A percentile compares a stretch with the other conserved stretches of the same genome.
Evolutionary conservation across 1,140 invertebrate species (phyloP).

Genomic region (Hermetia illucens): DNA sequence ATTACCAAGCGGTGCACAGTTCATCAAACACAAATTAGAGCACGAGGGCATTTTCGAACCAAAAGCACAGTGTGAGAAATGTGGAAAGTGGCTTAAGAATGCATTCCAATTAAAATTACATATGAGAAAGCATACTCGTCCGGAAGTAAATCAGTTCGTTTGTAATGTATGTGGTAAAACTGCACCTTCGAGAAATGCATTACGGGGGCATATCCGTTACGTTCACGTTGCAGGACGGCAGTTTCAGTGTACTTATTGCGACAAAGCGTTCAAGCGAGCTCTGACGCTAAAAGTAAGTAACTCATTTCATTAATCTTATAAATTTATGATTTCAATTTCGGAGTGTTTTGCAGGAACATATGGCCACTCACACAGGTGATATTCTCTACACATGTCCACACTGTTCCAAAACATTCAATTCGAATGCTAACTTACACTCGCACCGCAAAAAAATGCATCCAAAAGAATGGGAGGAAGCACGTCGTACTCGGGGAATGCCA

Average conservation of each 20-base stretch:
- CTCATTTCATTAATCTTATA: too few species aligned
- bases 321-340: too few species aligned
- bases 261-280: not conserved
- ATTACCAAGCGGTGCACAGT: too few species aligned
- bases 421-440: not conserved
- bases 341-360: too few species aligned
- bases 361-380: constrained; percentile 1
- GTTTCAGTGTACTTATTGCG: not conserved
- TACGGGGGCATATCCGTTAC: not conserved
- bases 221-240: not conserved
- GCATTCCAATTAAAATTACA: too few species aligned
- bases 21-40: too few species aligned
- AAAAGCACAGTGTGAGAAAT: too few species aligned
- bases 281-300: not conserved
- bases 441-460: constrained; percentile 1
- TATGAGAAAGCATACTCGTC: too few species aligned
- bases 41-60: too few species aligned
- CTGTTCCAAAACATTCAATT: constrained; percentile 2
- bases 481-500: too few species aligned
- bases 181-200: not conserved
- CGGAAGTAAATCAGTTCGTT: not conserved
- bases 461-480: constrained; percentile 11
- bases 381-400: constrained; percentile 2
- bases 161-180: not conserved
- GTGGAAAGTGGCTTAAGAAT: too few species aligned